These are phyloP conservation scores for Diadegma fenestrale DNA, from an alignment of 2,888 invertebrate genomes.

Conservation along the genomic window DNA sequence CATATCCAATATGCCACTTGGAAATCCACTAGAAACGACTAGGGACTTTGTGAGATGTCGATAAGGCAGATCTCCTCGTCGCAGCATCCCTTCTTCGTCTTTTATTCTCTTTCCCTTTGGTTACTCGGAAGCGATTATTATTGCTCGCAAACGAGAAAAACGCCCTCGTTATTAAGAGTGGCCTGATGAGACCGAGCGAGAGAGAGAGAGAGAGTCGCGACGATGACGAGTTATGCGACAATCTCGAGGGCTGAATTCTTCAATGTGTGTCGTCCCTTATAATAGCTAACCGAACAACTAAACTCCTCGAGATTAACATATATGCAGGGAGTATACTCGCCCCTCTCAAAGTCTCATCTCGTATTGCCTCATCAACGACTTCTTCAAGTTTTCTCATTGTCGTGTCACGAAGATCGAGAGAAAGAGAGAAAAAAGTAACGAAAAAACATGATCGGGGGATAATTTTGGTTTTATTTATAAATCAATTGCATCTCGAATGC, in stretches of 20 bases:
- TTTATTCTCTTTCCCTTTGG: neutral
- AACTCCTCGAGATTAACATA: constrained; percentile 72
- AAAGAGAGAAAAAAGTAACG: constrained; percentile 22
- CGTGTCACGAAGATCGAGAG: constrained; percentile 78
- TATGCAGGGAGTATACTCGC: constrained; percentile 27
- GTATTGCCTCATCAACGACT: constrained; percentile 75
- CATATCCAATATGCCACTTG: constrained; percentile 51
- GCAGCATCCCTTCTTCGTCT: constrained; percentile 51
- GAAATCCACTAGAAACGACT: constrained; percentile 11
- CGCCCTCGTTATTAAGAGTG: constrained; percentile 36
- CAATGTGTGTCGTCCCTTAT: constrained; percentile 7
- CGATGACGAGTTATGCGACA: constrained; percentile 32
- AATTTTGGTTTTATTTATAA: neutral
- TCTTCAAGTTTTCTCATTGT: constrained; percentile 81
- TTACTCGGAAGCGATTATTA: constrained; percentile 16
- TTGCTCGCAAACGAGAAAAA: constrained; percentile 35
- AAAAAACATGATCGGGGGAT: constrained; percentile 32
- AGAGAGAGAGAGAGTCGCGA: constrained; percentile 33
- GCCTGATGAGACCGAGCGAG: constrained; percentile 36
- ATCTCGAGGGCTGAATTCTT: constrained; percentile 29
- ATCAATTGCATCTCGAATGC: neutral
- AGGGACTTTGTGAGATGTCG: constrained; percentile 79
- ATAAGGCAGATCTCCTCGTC: constrained; percentile 81
- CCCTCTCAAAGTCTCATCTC: constrained; percentile 72
- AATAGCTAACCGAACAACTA: constrained; percentile 57